Evolutionary conservation across 2,888 invertebrate genomes (phyloP).

Genomic region (Melipona bicolor): DNA sequence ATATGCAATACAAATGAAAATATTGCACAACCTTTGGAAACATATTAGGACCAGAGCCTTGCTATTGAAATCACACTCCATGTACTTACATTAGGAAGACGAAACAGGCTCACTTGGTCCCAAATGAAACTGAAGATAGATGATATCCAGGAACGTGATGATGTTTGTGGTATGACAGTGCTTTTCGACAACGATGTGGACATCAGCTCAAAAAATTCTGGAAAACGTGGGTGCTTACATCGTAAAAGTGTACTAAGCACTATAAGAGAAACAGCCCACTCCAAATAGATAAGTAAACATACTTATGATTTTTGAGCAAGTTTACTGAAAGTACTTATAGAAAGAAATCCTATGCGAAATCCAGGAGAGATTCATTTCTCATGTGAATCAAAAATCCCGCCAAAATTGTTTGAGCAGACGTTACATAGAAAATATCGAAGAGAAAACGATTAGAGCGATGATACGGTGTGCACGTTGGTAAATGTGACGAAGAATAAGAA

Average conservation of each 20-base stretch:
- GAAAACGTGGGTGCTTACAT: constrained; percentile 76
- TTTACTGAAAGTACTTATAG: constrained; percentile 2
- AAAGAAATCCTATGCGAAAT: constrained; percentile 9
- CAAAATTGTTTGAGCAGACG: constrained; percentile 41
- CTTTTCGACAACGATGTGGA: constrained; percentile 82
- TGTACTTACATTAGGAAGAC: constrained; percentile 81
- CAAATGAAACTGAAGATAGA: constrained; percentile 83
- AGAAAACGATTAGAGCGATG: constrained; percentile 3
- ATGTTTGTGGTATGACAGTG: constrained; percentile 81
- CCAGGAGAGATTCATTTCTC: constrained; percentile 12
- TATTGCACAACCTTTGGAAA: constrained; percentile 11
- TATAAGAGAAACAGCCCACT: constrained; percentile 51
- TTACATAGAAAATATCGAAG: neutral
- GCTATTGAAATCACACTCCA: constrained; percentile 49
- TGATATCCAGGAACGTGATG: constrained; percentile 83
- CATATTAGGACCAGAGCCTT: constrained; percentile 57
- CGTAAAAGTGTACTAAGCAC: constrained; percentile 60
- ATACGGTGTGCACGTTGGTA: neutral
- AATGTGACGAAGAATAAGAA: neutral
- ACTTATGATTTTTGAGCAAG: constrained; percentile 16
- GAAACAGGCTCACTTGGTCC: constrained; percentile 83
- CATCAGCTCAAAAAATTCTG: constrained; percentile 83
- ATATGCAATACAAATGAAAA: neutral
- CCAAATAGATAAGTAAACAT: constrained; percentile 31
- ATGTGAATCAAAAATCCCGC: constrained; percentile 52